Evolutionary conservation across 2,797 vertebrate species (phyloP), one percentile per base, ranked within the genome.

Genomic region (Sebastes nivosus): DNA sequence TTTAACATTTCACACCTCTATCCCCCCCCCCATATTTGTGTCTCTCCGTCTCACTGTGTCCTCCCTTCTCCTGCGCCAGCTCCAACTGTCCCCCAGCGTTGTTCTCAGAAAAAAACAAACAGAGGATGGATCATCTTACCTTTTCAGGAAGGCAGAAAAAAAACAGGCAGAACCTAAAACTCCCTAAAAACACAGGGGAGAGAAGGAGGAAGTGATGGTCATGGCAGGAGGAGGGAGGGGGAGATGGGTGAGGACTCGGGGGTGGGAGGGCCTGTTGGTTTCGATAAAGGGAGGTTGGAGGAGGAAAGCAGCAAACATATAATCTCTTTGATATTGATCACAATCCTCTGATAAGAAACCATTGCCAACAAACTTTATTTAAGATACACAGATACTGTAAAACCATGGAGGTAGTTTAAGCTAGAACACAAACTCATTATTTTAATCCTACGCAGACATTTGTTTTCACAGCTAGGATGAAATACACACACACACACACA

Each of bases 91-190:
- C 72, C 87, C 71, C 61, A 77, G 88, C 86, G 92, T 94, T 94
- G 92, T 94, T 91, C 83, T 57, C 69, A 86, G 79, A 79, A 84
- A 90, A 75, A 84, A 82, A 66, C 73, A 86, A 77, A 84, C 66
- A 75, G 86, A 82, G 89, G 88, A 84, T 73, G 85, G 93, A 94
- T 96, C 90, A 38, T 91, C 90, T 96, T 96, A 95, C 95, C 88
- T 93, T 94, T 90, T 89, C 90, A 94, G 93, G 92, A 93, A 93
- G 88, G 85, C 63, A 65, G 73, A 64, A 82, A 89, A 89, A 79
- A 89, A 79, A 75, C 66, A 83, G 77, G 70, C 85, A 87, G 81
- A 95, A 95, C 83, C 77, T 86, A 93, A 95, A 92, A 93, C 93
- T 90, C 80, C 83, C 83, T 74, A 77, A 89, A 91, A 94, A 91